Evolutionary conservation across 1,140 invertebrate species (phyloP), one percentile per base, ranked within the genome.

Genomic region (Ips typographus): DNA sequence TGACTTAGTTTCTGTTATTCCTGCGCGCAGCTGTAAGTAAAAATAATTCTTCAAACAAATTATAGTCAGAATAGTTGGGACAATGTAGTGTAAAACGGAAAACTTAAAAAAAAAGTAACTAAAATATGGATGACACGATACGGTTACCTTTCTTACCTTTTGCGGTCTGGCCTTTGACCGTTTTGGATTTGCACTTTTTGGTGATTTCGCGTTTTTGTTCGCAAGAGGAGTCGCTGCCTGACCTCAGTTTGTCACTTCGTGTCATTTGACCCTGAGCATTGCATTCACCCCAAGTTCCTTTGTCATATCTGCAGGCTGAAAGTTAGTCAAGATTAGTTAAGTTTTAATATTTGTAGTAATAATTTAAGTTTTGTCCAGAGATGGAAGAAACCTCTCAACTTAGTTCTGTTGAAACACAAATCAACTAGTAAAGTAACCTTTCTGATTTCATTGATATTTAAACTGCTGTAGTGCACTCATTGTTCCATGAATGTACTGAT

Each of bases 301-400:
- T 91, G 74, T 90, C 89, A 77, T 92, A 92, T 72, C 90, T 87
- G 79, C 90, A 92, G 60, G 88, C 89, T 91, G 78, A 49, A 81
- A 37, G 39, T 56, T 65, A 56, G 56, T 65, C 22, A 22, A 22
- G 22, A 22, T 22, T 22, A 22, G 22, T 22, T 22, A 22, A 22
- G 22, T 22, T 22, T 22, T 22, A 22, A 22, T 22, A 22, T 22
- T 22, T 22, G 22, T 0, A 22, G 22, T 22, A 22, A 22, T 22
- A 22, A 22, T 22, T 22, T 22, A 22, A 22, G 22, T 22, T 22
- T 22, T 22, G 22, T 22, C 22, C 22, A 22, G 22, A 22, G 0
- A 22, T 22, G 22, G 22, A 22, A 22, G 22, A 22, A 22, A 22
- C 22, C 22, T 22, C 22, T 22, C 22, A 22, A 22, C 22, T 22